Evolutionary conservation across 2,113 vertebrate genomes (phyloP), one percentile per base, ranked within the genome.

Genomic region (Mirza zaza): DNA sequence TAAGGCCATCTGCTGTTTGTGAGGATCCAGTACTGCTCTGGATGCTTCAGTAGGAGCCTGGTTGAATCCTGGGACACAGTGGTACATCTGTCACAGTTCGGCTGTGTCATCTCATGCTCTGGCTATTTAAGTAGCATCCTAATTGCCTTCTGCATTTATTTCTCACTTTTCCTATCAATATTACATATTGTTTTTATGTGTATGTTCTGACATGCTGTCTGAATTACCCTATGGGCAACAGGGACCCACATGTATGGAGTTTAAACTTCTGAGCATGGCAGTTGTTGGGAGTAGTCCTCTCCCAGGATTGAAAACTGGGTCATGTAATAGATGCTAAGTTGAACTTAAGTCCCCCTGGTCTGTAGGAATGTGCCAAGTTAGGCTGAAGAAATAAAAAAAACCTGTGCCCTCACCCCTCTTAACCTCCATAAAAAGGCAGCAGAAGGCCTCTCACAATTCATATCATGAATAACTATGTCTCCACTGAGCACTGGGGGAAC

Each of bases 131-230:
- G 11, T 55, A 85, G 48, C 29, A 76, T 8, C 20, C n/a, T 20
- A 36, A 52, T 55, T 75, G n/a, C n/a, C n/a, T 77, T 36, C 25
- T 52, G 57, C 57, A 85, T 42, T 50, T 34, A 32, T 32, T 17
- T 8, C n/a, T 55, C 12, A 15, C 25, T n/a, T 92, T 84, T 63
- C 65, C 55, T 50, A 32, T 36, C 39, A n/a, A 59, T 50, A 59
- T 82, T 70, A 65, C 61, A 82, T 29, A 36, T 82, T 82, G 15
- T 48, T 67, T 92, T 63, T 76, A 67, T 59, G 34, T 65, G 85
- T 92, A 76, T 2, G 17, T 55, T 65, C 20, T 85, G n/a, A n/a
- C 20, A 21, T 76, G 20, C 84, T 67, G 27, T 92, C 48, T 55
- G 81, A 85, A 65, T 85, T 85, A 85, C 45, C 20, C 20, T 55